These are phyloP conservation scores for Liolophura sinensis DNA, from an alignment of 1,140 invertebrate genomes.

Conservation along the genomic window DNA sequence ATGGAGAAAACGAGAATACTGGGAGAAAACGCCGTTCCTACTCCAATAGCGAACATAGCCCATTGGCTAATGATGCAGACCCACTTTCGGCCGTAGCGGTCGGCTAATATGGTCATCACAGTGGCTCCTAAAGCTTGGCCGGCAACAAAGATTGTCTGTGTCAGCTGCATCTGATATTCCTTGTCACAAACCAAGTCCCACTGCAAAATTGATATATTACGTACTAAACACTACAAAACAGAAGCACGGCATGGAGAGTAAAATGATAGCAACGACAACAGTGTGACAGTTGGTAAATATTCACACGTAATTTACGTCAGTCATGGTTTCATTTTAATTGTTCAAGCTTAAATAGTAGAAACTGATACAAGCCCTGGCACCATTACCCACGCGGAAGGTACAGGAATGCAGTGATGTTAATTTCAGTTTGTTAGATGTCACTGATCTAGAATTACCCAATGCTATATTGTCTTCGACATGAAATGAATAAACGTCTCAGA, in stretches of 20 bases:
- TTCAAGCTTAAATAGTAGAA: background rate
- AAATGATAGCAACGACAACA: background rate
- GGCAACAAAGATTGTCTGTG: constrained; percentile 71
- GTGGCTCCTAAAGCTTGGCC: constrained; percentile 78
- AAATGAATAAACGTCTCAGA: background rate
- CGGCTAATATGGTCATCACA: constrained; percentile 68
- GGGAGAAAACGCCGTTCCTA: constrained; percentile 24
- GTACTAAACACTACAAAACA: background rate
- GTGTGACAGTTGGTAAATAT: no score
- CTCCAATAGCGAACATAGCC: constrained; percentile 10
- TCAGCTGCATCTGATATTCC: constrained; percentile 72
- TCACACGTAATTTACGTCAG: background rate
- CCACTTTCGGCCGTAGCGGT: constrained; percentile 51
- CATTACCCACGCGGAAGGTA: background rate
- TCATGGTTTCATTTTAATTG: background rate
- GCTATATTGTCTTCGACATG: background rate
- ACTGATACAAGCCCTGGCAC: background rate
- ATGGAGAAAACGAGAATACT: constrained; percentile 18
- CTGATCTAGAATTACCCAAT: no score
- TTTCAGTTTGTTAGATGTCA: no score
- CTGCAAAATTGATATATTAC: constrained; percentile 61
- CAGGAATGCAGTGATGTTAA: no score
- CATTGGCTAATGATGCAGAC: constrained; percentile 22
- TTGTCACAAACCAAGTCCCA: constrained; percentile 77
- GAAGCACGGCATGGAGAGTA: background rate